Conservation (phyloP, 2,797 vertebrate genomes). For the Sebastes trivittatus region DNA sequence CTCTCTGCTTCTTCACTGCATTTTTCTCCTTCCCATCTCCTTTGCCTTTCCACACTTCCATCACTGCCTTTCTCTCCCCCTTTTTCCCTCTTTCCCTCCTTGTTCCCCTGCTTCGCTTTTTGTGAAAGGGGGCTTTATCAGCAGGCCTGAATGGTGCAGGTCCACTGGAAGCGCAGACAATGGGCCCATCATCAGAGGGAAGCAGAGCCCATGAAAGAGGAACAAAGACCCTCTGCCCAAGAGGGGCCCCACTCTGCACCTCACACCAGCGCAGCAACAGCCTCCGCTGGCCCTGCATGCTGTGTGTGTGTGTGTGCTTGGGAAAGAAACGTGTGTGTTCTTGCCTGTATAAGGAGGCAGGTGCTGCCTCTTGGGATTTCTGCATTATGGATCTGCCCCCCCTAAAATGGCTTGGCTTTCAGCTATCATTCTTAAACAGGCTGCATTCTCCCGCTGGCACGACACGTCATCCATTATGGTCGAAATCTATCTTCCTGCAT, state of each 20-base stretch:
- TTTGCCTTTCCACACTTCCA: conserved; percentile 73
- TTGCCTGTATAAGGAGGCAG: conserved; percentile 65
- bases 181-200: conserved; percentile 79
- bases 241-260: conserved; percentile 75
- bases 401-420: conserved; percentile 41
- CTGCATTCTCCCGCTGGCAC: conserved; percentile 40
- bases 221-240: conserved; percentile 73
- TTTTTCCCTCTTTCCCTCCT: conserved; percentile 47
- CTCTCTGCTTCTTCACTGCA: conserved; percentile 21
- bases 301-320: conserved; percentile 28
- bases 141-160: conserved; percentile 73
- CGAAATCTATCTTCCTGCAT: conserved; percentile 25
- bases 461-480: conserved; percentile 24
- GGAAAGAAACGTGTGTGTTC: conserved; percentile 33
- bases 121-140: conserved; percentile 79
- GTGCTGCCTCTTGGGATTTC: conserved; percentile 68
- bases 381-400: conserved; percentile 47
- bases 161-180: conserved; percentile 76
- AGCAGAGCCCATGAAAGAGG: conserved; percentile 76
- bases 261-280: conserved; percentile 53
- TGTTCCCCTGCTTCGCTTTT: conserved; percentile 50
- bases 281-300: conserved; percentile 55
- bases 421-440: conserved; percentile 49
- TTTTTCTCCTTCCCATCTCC: conserved; percentile 55
- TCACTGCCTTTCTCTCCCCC: conserved; percentile 59